Conservation (phyloP, 2,113 vertebrate genomes). For the Indicator indicator region DNA sequence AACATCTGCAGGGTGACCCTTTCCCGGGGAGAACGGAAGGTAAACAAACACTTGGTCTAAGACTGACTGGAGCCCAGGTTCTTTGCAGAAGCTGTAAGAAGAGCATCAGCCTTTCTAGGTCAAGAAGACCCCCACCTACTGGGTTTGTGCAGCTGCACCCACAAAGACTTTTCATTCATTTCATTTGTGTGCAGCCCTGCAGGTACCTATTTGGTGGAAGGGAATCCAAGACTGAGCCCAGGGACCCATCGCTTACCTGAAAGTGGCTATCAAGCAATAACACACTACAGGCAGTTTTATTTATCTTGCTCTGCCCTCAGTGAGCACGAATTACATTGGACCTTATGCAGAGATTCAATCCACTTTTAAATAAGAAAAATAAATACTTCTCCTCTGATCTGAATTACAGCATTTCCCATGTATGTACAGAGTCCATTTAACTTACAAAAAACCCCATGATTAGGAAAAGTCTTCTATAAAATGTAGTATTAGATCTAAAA, state of each 20-base stretch:
- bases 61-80: accelerated
- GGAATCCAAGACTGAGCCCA: neutral
- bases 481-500: neutral
- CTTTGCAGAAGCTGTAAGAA: neutral
- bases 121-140: neutral
- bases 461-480: neutral
- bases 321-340: neutral
- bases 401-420: neutral
- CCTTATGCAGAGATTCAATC: neutral
- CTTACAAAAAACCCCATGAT: neutral
- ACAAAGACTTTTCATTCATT: neutral
- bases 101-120: neutral
- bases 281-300: neutral
- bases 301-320: neutral
- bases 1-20: neutral
- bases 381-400: neutral
- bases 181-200: accelerated
- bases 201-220: neutral
- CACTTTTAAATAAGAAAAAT: neutral
- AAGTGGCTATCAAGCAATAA: neutral
- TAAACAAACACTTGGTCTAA: neutral
- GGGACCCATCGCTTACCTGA: neutral
- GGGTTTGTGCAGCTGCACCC: neutral
- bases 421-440: neutral
- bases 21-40: accelerated